phyloP scores from a whole-genome alignment of 2,888 invertebrate species.

The Xylota segnis region DNA sequence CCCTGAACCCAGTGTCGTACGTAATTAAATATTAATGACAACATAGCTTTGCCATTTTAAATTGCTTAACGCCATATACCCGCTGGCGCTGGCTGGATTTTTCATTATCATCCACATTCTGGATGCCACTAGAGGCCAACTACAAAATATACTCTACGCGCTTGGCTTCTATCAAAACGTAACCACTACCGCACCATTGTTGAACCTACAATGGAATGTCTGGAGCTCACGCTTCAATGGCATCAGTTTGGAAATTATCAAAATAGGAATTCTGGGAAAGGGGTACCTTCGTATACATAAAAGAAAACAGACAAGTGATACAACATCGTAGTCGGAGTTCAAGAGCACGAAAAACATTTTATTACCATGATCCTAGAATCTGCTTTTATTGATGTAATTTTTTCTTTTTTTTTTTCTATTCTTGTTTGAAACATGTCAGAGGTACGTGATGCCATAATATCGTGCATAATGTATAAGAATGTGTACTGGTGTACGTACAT shows the following conservation, averaged over 20 bases:
- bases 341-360: constrained; percentile 30
- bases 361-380: constrained; percentile 27
- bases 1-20: constrained; percentile 35
- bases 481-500: not conserved
- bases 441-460: constrained; percentile 36
- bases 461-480: constrained; percentile 36
- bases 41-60: constrained; percentile 46
- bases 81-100: constrained; percentile 1
- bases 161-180: not conserved
- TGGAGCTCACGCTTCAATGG: not conserved
- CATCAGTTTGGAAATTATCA: constrained; percentile 8
- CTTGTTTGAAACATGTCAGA: not conserved
- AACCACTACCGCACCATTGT: constrained; percentile 6
- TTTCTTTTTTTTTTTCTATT: constrained; percentile 15
- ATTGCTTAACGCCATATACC: constrained; percentile 36
- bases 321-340: not conserved
- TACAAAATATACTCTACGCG: not conserved
- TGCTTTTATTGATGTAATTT: not conserved
- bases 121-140: not conserved
- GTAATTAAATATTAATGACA: constrained; percentile 61
- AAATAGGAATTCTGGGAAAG: not conserved
- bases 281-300: not conserved
- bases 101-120: constrained; percentile 31
- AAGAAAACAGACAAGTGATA: not conserved
- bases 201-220: constrained; percentile 5